These are phyloP conservation scores for Perithous albicinctus DNA, from an alignment of 2,888 invertebrate species.

Conservation along the genomic window DNA sequence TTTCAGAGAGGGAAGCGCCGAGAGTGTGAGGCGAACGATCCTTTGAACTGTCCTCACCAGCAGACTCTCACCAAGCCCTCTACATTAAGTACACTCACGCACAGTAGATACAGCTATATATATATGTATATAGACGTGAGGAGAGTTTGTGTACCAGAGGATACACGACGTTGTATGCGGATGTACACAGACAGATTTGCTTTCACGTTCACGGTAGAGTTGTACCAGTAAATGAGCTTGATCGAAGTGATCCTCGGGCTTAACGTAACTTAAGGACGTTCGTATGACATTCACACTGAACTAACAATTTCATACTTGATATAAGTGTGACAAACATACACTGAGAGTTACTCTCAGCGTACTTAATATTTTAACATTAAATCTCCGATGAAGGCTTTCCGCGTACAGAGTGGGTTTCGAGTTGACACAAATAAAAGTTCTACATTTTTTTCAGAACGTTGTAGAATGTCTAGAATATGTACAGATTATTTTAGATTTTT, in stretches of 20 bases:
- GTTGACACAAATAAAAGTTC: no score
- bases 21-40: conserved; percentile 10
- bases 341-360: neutral
- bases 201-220: neutral
- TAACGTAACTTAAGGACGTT: conserved; percentile 37
- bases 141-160: neutral
- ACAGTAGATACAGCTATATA: neutral
- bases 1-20: neutral
- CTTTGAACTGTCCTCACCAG: conserved; percentile 40
- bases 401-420: no score
- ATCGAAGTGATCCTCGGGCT: conserved; percentile 54
- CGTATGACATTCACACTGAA: conserved; percentile 13
- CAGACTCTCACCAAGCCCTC: neutral
- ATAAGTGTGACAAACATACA: conserved; percentile 11
- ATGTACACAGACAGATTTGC: conserved; percentile 24
- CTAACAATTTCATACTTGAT: conserved; percentile 36
- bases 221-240: conserved; percentile 56
- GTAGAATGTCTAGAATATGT: no score
- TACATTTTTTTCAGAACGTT: no score
- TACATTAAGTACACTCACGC: conserved; percentile 32
- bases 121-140: no score
- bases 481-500: no score
- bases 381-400: no score
- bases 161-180: neutral
- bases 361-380: neutral